Evolutionary conservation across 2,888 invertebrate genomes (phyloP), one percentile per base, ranked within the genome.

Genomic region (Pimpla rufipes): DNA sequence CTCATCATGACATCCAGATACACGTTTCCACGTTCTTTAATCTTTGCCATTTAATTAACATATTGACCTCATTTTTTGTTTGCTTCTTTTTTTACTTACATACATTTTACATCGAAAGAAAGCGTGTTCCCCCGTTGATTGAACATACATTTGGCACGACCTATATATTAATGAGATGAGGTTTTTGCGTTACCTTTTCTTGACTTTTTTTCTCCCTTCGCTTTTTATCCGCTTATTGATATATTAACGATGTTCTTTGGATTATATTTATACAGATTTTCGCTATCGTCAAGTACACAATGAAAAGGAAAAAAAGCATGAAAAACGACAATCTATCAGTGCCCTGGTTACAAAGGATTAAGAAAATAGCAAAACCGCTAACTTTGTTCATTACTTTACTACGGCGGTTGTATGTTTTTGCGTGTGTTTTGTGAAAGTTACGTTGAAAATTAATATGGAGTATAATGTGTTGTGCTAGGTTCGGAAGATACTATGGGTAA

Each of bases 201-300:
- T 64, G 16, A 55, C 59, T 42, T 5, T 59, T 18, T 18, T 18
- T 45, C 42, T 21, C 45, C 67, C 77, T 16, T 10, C 66, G 6
- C 45, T n/a, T 23, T 42, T 68, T 18, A 37, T 75, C 45, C n/a
- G 52, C 55, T 64, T 79, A 79, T 66, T 70, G 66, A 71, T 57
- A 67, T 42, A 66, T 45, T 35, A 67, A 66, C 66, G 68, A 79
- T 71, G 70, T 47, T 76, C 29, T 70, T 70, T 70, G 21, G 79
- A 78, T 82, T 79, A 83, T 79, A 79, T 75, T 71, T 68, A 75
- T 75, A 74, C 75, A 75, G 64, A 79, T 75, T 67, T 68, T 45
- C 73, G 35, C 70, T 73, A 71, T 85, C 87, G 87, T 89, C 87
- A 86, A 87, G 71, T 86, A 86, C 82, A 84, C 86, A 74, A 87